These are phyloP conservation scores for Archivesica marissinica DNA, from an alignment of 1,140 invertebrate genomes.

Conservation along the genomic window DNA sequence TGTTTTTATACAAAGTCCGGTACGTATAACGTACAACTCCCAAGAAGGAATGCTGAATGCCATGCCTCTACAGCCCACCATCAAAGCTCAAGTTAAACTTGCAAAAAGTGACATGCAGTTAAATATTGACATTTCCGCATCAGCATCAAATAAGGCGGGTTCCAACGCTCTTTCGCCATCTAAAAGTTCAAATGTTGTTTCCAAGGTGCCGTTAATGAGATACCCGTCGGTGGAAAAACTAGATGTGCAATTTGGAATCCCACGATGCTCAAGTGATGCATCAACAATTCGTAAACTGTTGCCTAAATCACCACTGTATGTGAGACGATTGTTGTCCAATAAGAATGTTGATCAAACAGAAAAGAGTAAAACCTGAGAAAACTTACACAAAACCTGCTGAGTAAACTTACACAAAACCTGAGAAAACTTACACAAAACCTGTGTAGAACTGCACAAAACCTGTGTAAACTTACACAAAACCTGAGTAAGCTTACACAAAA, in stretches of 20 bases:
- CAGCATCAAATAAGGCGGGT: neutral
- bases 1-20: constrained; percentile 12
- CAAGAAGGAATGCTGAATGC: constrained; percentile 28
- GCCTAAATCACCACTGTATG: constrained; percentile 32
- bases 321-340: constrained; percentile 43
- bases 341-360: constrained; percentile 23
- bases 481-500: no score
- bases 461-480: no score
- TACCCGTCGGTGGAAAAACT: constrained; percentile 52
- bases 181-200: constrained; percentile 48
- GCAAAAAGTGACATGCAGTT: constrained; percentile 45
- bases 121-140: neutral
- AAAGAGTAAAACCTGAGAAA: constrained; percentile 8
- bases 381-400: no score
- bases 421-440: no score
- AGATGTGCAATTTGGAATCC: neutral
- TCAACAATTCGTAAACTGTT: neutral
- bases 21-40: neutral
- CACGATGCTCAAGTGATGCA: constrained; percentile 45
- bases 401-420: no score
- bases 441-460: no score
- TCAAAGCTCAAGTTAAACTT: neutral
- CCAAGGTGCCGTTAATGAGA: constrained; percentile 13
- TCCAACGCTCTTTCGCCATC: neutral
- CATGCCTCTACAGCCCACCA: constrained; percentile 3